Base-by-base conservation (phyloP, 1,140 invertebrate species). In the Steinernema feltiae region DNA sequence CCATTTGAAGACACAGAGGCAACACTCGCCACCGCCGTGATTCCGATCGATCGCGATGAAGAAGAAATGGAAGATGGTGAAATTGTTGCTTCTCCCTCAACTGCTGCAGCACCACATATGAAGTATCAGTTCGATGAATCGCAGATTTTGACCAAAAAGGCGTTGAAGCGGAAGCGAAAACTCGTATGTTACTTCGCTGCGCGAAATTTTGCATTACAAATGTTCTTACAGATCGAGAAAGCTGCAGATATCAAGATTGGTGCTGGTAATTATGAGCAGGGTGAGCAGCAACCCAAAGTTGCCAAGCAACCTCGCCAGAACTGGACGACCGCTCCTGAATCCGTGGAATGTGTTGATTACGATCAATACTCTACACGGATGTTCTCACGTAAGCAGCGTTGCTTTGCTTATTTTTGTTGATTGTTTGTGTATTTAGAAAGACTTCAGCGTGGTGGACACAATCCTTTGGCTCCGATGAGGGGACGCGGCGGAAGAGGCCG, bases 111-210 rank as follows among this genome's bases (percentile, higher is more conserved):
- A n/a, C n/a, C n/a, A n/a, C 2, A 27, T 73, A 3, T 41, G 72
- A 1, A 17, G 18, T 30, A n/a, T n/a, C 17, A 31, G 35, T 73
- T 3, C 31, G 32, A 31, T 12, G 72, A 73, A 69, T 12, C 7
- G 1, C 1, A 73, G 35, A 73, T 73, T 53, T 32, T 73, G 17
- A 73, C 72, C 12, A 73, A 73, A 32, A 41, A 73, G 72, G 48
- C n/a, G 24, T 24, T 32, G 1, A 73, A 73, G 24, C 1, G 18
- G 32, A 73, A 48, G 72, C 31, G 48, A n/a, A 73, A 73, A 30
- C 27, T 48, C 35, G 72, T 73, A 41, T 17, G 72, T 27, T 17
- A 12, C 12, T 3, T 3, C 24, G 24, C 7, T 21, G 7, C 24
- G 53, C 53, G 24, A 27, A 27, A 3, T 17, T 12, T 15, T 63